Evolutionary conservation across 2,797 vertebrate species (phyloP), one percentile per base, ranked within the genome.

Genomic region (Caiman crocodilus): DNA sequence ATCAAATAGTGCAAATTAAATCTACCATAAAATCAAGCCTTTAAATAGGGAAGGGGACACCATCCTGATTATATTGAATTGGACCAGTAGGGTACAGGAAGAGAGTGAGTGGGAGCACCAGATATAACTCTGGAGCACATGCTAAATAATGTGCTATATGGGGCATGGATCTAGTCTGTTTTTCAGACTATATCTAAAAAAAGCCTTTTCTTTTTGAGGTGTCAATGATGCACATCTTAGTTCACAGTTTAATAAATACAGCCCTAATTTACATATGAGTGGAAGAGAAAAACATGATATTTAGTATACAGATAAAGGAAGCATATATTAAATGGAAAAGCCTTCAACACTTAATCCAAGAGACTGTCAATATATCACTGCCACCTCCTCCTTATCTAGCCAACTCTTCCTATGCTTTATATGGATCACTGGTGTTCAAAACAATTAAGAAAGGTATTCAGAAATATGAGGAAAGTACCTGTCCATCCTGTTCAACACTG

Each of bases 301-400:
- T 90, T 84, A 91, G 55, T 77, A 78, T 0, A 0, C 14, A 87
- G 69, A 71, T 65, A 90, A 93, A 94, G 32, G 84, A 95, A 83
- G 58, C 42, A 89, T 88, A 88, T 93, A 59, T 55, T 94, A 94
- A 92, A 81, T 16, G 73, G 90, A 94, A 67, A 17, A 83, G 85
- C 21, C 90, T 87, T 60, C 77, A 69, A 94, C 89, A 91, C 93
- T 90, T 92, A 94, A 96, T 94, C 95, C 87, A 89, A 84, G 93
- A 84, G 89, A 91, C 42, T 50, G 42, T 50, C 9, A 50, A 50
- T 50, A 10, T 50, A 50, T 50, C 42, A 50, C 42, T 50, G 42
- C 9, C 42, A 50, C 78, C 58, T 30, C 42, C n/a, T 16, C 75
- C 59, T 17, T 32, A 12, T 35, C 18, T 6, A 58, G 59, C 28